Evolutionary conservation across 2,113 vertebrate species (phyloP).

Genomic region (Chinchilla lanigera): DNA sequence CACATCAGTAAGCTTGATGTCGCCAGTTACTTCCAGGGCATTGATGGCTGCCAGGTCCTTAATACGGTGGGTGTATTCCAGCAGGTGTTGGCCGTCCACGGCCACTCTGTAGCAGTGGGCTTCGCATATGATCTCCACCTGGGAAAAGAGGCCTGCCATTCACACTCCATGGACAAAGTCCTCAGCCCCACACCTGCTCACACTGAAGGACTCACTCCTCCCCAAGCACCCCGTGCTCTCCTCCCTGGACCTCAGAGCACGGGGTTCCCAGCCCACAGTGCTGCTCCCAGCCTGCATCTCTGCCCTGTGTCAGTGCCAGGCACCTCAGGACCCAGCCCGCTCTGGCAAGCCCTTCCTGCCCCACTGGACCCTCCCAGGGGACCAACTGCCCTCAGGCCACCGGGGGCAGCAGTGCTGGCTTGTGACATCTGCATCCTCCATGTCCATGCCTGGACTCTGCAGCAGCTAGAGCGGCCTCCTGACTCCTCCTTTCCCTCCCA

Average conservation of each 20-base stretch:
- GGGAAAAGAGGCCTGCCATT: background rate
- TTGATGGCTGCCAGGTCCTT: slow-evolving; percentile 36
- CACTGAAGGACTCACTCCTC: too few species aligned
- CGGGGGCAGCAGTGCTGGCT: background rate
- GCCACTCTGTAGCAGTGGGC: slow-evolving; percentile 52
- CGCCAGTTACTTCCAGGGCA: slow-evolving; percentile 22
- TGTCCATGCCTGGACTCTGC: accelerated
- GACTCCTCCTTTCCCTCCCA: background rate
- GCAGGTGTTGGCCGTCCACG: slow-evolving; percentile 40
- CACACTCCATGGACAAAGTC: too few species aligned
- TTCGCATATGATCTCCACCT: slow-evolving; percentile 79
- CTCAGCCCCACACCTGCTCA: too few species aligned
- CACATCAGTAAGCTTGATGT: slow-evolving; percentile 66
- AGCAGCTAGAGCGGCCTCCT: background rate
- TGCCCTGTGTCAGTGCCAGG: too few species aligned
- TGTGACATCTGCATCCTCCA: background rate
- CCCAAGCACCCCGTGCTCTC: too few species aligned
- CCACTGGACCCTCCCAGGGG: background rate
- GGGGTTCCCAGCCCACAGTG: background rate
- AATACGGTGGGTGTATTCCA: background rate
- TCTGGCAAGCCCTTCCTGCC: background rate
- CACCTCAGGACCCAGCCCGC: background rate
- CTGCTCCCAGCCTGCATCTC: background rate
- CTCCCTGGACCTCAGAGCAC: too few species aligned
- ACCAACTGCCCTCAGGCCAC: too few species aligned